Conservation (phyloP, 2,113 vertebrate genomes). For the Bambusicola thoracicus region DNA sequence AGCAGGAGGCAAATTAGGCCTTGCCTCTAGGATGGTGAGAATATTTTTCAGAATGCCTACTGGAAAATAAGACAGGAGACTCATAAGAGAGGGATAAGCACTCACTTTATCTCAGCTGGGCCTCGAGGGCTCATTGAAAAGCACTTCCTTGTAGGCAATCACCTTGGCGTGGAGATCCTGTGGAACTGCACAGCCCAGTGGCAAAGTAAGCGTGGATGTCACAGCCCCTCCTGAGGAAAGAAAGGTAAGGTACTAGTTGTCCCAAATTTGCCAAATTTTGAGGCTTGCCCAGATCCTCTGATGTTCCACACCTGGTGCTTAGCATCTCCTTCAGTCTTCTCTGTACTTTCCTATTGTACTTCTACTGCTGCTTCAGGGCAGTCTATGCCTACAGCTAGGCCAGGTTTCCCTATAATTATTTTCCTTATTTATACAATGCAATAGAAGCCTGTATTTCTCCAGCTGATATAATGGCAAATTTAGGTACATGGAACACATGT, state of each 20-base stretch:
- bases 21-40: constrained; percentile 34
- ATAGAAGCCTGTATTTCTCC: neutral
- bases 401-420: neutral
- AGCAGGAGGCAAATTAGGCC: constrained; percentile 70
- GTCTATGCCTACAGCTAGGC: neutral
- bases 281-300: neutral
- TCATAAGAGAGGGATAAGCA: neutral
- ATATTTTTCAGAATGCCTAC: constrained; percentile 22
- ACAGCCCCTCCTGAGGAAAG: neutral
- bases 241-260: neutral
- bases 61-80: constrained; percentile 34
- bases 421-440: neutral
- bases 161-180: neutral
- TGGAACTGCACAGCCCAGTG: neutral
- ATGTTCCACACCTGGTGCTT: neutral
- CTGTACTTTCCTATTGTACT: neutral
- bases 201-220: rapidly evolving
- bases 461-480: neutral
- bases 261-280: neutral
- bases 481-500: neutral
- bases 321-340: neutral
- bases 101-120: neutral
- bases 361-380: neutral
- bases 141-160: neutral
- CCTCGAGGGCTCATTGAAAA: neutral